A percentile compares a stretch with the other conserved stretches of the same genome.
Evolutionary conservation across 2,797 vertebrate genomes (phyloP).

Genomic region (Peromyscus nudipes): DNA sequence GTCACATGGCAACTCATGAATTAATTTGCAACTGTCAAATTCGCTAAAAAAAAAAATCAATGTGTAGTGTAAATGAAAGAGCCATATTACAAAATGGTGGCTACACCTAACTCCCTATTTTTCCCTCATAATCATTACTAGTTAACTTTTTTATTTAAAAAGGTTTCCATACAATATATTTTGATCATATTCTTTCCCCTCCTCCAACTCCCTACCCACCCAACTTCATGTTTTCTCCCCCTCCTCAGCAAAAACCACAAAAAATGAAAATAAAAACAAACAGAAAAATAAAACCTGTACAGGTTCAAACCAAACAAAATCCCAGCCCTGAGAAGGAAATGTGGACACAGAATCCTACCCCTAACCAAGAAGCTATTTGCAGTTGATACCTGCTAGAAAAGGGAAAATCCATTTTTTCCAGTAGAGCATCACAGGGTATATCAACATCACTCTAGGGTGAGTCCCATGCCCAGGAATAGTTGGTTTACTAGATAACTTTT

Average conservation of each 20-base stretch:
- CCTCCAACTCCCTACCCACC: not conserved
- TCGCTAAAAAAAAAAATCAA: constrained; percentile 53
- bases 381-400: not conserved
- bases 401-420: not conserved
- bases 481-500: constrained; percentile 44
- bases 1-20: constrained; percentile 31
- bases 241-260: not conserved
- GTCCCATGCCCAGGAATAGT: not conserved
- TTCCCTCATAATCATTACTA: not conserved
- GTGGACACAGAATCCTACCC: not conserved
- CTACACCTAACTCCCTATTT: constrained; percentile 28
- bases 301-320: not conserved
- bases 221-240: not conserved
- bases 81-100: constrained; percentile 47
- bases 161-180: not conserved
- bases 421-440: not conserved
- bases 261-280: not conserved
- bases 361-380: not conserved
- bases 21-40: constrained; percentile 16
- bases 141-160: constrained; percentile 33
- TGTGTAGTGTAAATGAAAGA: constrained; percentile 61
- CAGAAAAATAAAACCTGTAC: not conserved
- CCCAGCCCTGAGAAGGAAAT: not conserved
- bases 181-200: not conserved
- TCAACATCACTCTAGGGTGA: not conserved